Evolutionary conservation across 2,797 vertebrate species (phyloP).

Genomic region (Valencia hispanica): DNA sequence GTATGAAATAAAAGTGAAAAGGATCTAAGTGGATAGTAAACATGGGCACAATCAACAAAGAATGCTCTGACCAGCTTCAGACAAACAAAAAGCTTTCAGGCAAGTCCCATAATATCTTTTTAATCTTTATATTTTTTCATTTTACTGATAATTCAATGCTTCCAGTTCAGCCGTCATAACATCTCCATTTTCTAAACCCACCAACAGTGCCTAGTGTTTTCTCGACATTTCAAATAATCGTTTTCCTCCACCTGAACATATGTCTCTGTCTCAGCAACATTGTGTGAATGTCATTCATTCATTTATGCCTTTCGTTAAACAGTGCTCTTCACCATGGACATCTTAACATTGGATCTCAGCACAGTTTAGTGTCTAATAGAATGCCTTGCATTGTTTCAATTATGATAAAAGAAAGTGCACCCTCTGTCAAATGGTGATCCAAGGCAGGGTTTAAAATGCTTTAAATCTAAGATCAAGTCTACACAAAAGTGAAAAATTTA

Average conservation of each 20-base stretch:
- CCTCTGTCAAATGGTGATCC: not conserved
- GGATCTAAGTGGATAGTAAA: too few relatives aligned
- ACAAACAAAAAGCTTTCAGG: too few relatives aligned
- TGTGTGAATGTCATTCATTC: not conserved
- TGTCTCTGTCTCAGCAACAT: not conserved
- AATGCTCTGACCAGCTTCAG: too few relatives aligned
- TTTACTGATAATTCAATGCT: too few relatives aligned
- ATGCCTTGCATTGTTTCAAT: not conserved
- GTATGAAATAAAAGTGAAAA: too few relatives aligned
- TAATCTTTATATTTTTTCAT: too few relatives aligned
- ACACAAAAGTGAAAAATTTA: not conserved
- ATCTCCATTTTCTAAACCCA: too few relatives aligned
- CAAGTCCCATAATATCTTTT: too few relatives aligned
- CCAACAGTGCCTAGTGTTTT: too few relatives aligned
- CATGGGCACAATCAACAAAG: too few relatives aligned
- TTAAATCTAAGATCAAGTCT: not conserved
- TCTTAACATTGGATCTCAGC: not conserved
- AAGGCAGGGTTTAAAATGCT: not conserved
- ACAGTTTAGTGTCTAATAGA: not conserved
- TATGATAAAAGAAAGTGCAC: not conserved
- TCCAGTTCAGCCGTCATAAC: not conserved
- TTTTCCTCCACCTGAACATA: not conserved
- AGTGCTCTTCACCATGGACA: not conserved
- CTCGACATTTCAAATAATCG: not conserved
- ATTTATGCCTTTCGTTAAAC: not conserved